Evolutionary conservation across 2,888 invertebrate genomes (phyloP).

Genomic region (Aproaerema taeniolella): DNA sequence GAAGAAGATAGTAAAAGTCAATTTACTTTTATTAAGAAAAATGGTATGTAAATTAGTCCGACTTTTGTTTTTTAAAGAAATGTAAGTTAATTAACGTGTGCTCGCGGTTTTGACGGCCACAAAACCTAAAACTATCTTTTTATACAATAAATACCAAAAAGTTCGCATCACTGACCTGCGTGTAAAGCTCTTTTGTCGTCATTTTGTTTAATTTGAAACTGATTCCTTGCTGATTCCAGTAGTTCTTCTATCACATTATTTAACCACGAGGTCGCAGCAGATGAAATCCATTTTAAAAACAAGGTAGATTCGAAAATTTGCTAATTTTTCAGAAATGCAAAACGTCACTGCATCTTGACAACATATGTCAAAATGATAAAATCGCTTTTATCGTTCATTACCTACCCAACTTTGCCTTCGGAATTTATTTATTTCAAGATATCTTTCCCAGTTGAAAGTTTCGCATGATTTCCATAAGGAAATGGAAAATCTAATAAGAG

Average conservation of each 20-base stretch:
- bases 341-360: conserved; percentile 62
- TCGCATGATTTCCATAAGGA: conserved; percentile 37
- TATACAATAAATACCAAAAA: no score
- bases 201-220: conserved; percentile 36
- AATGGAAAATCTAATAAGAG: conserved; percentile 41
- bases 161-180: conserved; percentile 62
- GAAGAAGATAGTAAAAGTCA: conserved; percentile 33
- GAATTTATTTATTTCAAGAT: conserved; percentile 1
- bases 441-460: conserved; percentile 22
- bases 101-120: no score
- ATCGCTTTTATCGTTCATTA: conserved; percentile 32
- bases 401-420: neutral
- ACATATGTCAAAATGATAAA: conserved; percentile 54
- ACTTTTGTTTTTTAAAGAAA: no score
- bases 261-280: conserved; percentile 53
- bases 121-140: no score
- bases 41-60: conserved; percentile 6
- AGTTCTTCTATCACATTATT: conserved; percentile 37
- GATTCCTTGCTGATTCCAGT: neutral
- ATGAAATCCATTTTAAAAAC: conserved; percentile 54
- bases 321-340: conserved; percentile 51
- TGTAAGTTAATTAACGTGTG: no score
- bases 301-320: conserved; percentile 62
- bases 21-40: neutral
- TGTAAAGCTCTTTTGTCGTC: conserved; percentile 74